phyloP scores from a whole-genome alignment of 2,797 vertebrate genomes.

The Pristis pectinata region DNA sequence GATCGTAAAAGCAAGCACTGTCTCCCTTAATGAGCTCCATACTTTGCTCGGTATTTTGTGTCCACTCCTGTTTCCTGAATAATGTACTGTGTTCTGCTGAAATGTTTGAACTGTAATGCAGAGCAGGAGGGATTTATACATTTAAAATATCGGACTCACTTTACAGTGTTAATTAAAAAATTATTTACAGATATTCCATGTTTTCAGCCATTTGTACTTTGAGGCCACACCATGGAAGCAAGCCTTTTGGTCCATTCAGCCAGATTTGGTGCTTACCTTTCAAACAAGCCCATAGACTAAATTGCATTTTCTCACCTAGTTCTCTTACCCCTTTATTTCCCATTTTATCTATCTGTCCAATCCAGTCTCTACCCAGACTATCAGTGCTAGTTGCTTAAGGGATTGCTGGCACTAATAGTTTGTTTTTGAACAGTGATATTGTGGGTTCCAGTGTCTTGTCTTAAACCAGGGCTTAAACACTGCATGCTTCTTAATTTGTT shows the following conservation, averaged over 20 bases:
- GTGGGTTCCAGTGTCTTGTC: neutral
- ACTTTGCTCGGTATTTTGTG: neutral
- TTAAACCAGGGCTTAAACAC: neutral
- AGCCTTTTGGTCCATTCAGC: neutral
- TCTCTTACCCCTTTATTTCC: neutral
- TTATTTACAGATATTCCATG: conserved; percentile 23
- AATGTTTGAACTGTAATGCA: conserved; percentile 2
- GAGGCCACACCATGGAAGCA: neutral
- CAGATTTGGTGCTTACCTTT: neutral
- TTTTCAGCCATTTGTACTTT: neutral
- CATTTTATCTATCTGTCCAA: neutral
- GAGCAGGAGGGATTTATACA: neutral
- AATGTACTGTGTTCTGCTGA: conserved; percentile 19
- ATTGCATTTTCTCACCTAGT: neutral
- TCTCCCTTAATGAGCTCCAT: conserved; percentile 16
- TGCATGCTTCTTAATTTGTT: neutral
- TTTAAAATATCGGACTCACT: conserved; percentile 10
- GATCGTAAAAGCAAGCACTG: neutral
- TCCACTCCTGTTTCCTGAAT: neutral
- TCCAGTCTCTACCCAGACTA: neutral
- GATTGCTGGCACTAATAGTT: neutral
- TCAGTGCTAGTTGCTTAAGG: neutral
- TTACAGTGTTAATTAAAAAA: neutral
- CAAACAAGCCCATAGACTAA: neutral
- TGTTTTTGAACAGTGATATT: neutral